A percentile compares a stretch with the other conserved stretches of the same genome.
These are phyloP conservation scores for Acipenser transmontanus DNA, from an alignment of 2,797 vertebrate species.

Conservation along the genomic window DNA sequence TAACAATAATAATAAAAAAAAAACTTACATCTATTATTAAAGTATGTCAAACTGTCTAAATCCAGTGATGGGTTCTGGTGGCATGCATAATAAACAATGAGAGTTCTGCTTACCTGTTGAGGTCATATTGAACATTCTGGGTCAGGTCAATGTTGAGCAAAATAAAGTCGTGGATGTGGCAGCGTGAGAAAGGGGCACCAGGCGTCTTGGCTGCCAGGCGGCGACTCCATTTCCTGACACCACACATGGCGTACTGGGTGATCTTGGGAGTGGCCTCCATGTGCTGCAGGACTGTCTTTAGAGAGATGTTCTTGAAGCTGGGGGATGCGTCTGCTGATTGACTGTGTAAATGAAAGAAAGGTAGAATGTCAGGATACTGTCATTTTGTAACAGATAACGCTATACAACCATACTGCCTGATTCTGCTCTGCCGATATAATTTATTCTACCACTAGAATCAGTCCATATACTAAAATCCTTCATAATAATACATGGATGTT, in stretches of 20 bases:
- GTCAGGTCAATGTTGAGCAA: constrained; percentile 93
- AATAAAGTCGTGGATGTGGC: constrained; percentile 85
- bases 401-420: no score
- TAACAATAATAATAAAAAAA: no score
- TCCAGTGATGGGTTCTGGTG: no score
- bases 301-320: constrained; percentile 71
- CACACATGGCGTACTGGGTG: constrained; percentile 80
- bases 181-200: constrained; percentile 71
- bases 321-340: constrained; percentile 56
- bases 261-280: constrained; percentile 92
- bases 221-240: constrained; percentile 87
- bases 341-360: constrained; percentile 37
- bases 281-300: constrained; percentile 84
- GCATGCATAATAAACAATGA: no score
- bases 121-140: constrained; percentile 94
- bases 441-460: no score
- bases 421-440: no score
- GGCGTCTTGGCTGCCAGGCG: constrained; percentile 49
- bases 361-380: neutral
- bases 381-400: no score
- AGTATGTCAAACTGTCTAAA: no score
- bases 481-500: no score
- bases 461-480: no score
- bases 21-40: no score
- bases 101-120: constrained; percentile 73